phyloP scores from a whole-genome alignment of 2,113 vertebrate species.

The Corydoras sp. region DNA sequence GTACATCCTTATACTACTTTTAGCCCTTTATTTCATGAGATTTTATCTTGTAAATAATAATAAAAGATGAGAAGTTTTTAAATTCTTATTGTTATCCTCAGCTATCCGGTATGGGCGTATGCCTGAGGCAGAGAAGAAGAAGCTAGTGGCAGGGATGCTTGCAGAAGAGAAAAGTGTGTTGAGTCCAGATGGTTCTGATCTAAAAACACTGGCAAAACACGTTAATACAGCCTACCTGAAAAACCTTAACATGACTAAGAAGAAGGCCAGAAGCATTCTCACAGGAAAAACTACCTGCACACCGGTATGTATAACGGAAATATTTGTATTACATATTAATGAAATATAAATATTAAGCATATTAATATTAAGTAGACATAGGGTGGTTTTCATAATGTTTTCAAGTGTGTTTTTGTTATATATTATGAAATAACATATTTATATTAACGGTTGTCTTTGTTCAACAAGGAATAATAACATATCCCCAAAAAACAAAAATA shows the following conservation, averaged over 20 bases:
- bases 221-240: conserved; percentile 82
- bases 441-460: no score
- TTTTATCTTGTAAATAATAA: neutral
- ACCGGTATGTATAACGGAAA: conserved; percentile 55
- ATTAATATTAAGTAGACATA: no score
- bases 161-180: conserved; percentile 64
- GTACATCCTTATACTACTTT: no score
- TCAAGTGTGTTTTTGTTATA: no score
- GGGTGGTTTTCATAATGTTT: no score
- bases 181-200: conserved; percentile 71
- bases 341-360: no score
- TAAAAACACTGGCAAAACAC: conserved; percentile 79
- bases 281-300: conserved; percentile 80
- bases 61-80: neutral
- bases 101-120: conserved; percentile 85
- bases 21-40: no score
- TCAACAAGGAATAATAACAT: no score
- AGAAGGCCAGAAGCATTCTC: conserved; percentile 82
- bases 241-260: conserved; percentile 90
- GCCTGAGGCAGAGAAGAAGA: conserved; percentile 85
- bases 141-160: conserved; percentile 75
- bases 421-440: no score
- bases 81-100: conserved; percentile 39
- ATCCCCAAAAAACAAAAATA: no score
- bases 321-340: no score